These are phyloP conservation scores for Monopis laevigella DNA, from an alignment of 2,888 invertebrate species.

Conservation along the genomic window DNA sequence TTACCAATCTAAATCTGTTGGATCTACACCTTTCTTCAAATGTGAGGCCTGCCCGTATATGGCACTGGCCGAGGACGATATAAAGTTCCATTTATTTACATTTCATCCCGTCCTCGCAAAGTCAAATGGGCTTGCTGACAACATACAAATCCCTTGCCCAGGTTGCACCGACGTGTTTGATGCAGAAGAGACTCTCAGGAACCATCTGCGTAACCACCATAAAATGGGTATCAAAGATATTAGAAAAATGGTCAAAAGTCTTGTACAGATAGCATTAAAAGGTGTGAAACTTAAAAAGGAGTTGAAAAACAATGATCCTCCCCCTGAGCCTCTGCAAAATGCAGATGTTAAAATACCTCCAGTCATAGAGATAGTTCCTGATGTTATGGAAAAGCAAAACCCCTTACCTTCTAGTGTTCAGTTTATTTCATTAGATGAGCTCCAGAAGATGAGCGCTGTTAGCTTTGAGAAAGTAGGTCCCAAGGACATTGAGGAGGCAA, in stretches of 20 bases:
- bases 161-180: slow-evolving; percentile 74
- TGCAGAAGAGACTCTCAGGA: slow-evolving; percentile 68
- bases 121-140: slow-evolving; percentile 60
- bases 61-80: slow-evolving; percentile 60
- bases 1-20: slow-evolving; percentile 57
- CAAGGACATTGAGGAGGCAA: slow-evolving; percentile 58
- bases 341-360: slow-evolving; percentile 49
- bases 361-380: slow-evolving; percentile 56
- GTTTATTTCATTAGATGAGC: slow-evolving; percentile 53
- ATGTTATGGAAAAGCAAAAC: slow-evolving; percentile 31
- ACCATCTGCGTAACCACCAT: slow-evolving; percentile 75
- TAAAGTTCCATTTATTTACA: slow-evolving; percentile 60
- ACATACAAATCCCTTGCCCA: slow-evolving; percentile 70
- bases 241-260: slow-evolving; percentile 65
- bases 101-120: slow-evolving; percentile 56
- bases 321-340: slow-evolving; percentile 25
- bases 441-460: slow-evolving; percentile 55
- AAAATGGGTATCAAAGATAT: slow-evolving; percentile 71
- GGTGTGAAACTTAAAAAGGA: slow-evolving; percentile 53
- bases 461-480: slow-evolving; percentile 58
- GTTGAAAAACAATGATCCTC: slow-evolving; percentile 25
- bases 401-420: slow-evolving; percentile 49
- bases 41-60: slow-evolving; percentile 66
- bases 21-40: slow-evolving; percentile 59
- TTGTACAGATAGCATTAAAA: slow-evolving; percentile 55